Evolutionary conservation across 1,140 invertebrate species (phyloP).

Genomic region (Thalassaphorura encarpata): DNA sequence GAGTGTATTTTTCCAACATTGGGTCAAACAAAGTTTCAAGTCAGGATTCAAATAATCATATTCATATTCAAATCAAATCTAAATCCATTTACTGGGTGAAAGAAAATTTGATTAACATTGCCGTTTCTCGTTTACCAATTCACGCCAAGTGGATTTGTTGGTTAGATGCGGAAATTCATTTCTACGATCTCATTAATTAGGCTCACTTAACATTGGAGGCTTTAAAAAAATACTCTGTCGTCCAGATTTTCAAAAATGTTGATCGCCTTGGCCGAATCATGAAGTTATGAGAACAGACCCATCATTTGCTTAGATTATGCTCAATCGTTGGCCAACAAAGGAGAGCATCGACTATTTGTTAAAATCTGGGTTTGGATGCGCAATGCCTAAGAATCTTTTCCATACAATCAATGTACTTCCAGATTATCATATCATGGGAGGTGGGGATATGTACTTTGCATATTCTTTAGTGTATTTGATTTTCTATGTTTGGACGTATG

Average conservation of each 20-base stretch:
- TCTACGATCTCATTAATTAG: conserved; percentile 2
- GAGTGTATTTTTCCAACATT: conserved; percentile 11
- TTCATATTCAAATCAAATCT: conserved; percentile 9
- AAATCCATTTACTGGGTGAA: conserved; percentile 16
- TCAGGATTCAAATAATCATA: conserved; percentile 1
- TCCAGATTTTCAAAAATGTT: conserved; percentile 9
- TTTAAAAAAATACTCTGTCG: conserved; percentile 7
- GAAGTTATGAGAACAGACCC: conserved; percentile 9
- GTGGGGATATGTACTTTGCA: conserved; percentile 12
- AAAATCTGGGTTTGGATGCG: conserved; percentile 10
- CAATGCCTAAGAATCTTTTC: background rate
- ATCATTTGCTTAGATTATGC: conserved; percentile 10
- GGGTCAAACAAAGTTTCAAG: conserved; percentile 7
- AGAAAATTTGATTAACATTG: conserved; percentile 16
- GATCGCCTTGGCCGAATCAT: background rate
- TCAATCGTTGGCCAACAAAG: background rate
- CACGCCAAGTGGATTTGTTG: conserved; percentile 12
- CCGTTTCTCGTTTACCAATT: background rate
- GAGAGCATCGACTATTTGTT: background rate
- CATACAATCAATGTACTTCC: background rate
- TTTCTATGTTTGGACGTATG: background rate
- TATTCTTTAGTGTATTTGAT: conserved; percentile 9
- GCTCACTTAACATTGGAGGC: background rate
- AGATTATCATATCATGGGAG: conserved; percentile 13
- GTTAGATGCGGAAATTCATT: conserved; percentile 11